Percentiles rank a stretch among this genome's conserved stretches.
phyloP scores from a whole-genome alignment of 2,113 vertebrate species.

The Chauna torquata region DNA sequence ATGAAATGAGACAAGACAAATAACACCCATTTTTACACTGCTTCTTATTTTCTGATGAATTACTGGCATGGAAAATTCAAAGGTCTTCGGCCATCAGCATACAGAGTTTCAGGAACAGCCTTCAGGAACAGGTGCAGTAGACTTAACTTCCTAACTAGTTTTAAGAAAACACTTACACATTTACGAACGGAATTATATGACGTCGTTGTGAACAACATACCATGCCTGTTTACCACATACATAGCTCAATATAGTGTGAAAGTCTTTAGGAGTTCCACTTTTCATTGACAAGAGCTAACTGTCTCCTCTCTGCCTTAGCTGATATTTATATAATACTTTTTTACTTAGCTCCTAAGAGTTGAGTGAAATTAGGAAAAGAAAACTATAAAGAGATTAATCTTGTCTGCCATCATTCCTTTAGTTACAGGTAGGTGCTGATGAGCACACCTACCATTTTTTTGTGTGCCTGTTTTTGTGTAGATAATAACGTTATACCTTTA shows the following conservation, averaged over 20 bases:
- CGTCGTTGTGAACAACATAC: neutral
- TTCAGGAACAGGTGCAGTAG: neutral
- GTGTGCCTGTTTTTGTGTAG: neutral
- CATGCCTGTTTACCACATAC: neutral
- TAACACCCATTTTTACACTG: neutral
- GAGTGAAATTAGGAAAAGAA: neutral
- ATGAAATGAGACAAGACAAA: neutral
- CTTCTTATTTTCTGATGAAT: neutral
- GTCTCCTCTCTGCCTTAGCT: neutral
- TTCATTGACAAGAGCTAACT: neutral
- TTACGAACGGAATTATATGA: neutral
- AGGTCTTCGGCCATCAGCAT: neutral
- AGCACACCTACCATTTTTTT: neutral
- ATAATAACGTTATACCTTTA: neutral
- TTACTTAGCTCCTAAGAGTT: neutral
- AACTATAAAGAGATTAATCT: neutral
- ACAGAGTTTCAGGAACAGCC: neutral
- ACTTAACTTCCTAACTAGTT: neutral
- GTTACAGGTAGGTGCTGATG: neutral
- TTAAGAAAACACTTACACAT: neutral
- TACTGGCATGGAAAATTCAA: neutral
- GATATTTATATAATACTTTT: neutral
- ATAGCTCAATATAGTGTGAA: neutral
- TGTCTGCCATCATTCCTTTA: neutral
- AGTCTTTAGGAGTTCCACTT: neutral